Evolutionary conservation across 2,113 vertebrate genomes (phyloP), one percentile per base, ranked within the genome.

Genomic region (Zosterops hypoxanthus): DNA sequence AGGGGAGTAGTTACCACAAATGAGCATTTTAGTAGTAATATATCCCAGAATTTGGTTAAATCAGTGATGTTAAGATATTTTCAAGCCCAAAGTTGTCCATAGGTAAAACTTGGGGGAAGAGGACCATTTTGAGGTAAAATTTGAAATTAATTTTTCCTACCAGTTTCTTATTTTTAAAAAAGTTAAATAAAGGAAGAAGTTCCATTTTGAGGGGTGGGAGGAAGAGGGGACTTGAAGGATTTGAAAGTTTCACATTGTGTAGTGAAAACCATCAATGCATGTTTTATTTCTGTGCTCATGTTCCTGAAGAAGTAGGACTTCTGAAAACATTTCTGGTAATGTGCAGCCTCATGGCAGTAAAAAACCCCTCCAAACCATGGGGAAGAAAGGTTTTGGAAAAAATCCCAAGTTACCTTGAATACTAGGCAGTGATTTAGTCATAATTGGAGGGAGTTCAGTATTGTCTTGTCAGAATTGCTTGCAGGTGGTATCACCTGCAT

Each of bases 371-470:
- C 34, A 24, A 75, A 49, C 6, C 10, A 33, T 2, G 6, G 9
- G 20, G 15, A 91, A 78, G 77, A 65, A 96, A 71, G 29, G 17
- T 66, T 86, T 81, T 65, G 64, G 72, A 47, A 92, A 86, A 89
- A 91, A 42, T 78, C 26, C 18, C 9, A 31, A 66, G 11, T 50
- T 78, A 20, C 15, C 47, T 78, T 84, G 42, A 92, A 55, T 81
- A 53, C 25, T 47, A 63, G 66, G 42, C 56, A 83, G 69, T 66
- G 86, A 53, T 83, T 69, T 50, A 81, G 59, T 31, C 7, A 2
- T 90, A 82, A 59, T 19, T 89, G 85, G 53, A 77, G 18, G 31
- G 49, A 72, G 28, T 60, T 92, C 59, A 77, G 55, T 61, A 24
- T 82, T 94, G 77, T 89, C 39, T 59, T 60, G 28, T 85, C n/a